phyloP scores from a whole-genome alignment of 1,140 invertebrate species.

The Zaprionus ghesquierei region DNA sequence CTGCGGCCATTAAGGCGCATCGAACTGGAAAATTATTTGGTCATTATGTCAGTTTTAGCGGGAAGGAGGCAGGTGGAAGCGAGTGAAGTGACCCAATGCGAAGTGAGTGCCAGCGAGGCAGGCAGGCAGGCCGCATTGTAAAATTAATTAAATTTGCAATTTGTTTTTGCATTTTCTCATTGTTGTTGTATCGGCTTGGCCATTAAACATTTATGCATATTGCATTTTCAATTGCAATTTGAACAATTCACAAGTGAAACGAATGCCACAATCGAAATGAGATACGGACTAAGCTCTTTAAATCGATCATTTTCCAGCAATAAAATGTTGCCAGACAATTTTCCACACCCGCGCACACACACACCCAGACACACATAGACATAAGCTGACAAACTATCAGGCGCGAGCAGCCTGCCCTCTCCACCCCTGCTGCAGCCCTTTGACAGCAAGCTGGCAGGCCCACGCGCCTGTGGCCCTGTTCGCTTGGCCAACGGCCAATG shows the following conservation, averaged over 20 bases:
- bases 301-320: constrained; percentile 42
- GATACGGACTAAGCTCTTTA: constrained; percentile 25
- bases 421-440: background rate
- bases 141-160: constrained; percentile 71
- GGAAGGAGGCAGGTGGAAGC: constrained; percentile 22
- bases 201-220: constrained; percentile 45
- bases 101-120: constrained; percentile 35
- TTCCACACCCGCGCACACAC: constrained; percentile 2
- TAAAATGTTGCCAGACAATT: constrained; percentile 28
- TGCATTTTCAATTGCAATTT: constrained; percentile 44
- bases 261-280: constrained; percentile 1
- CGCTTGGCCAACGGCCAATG: constrained; percentile 36
- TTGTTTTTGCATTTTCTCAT: constrained; percentile 5
- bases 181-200: constrained; percentile 9
- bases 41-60: constrained; percentile 78
- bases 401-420: background rate
- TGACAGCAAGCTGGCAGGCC: background rate
- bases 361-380: background rate
- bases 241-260: constrained; percentile 27
- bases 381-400: no score
- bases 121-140: constrained; percentile 39
- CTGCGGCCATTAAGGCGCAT: constrained; percentile 44
- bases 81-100: constrained; percentile 26
- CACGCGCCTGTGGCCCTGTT: background rate
- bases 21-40: constrained; percentile 79